Evolutionary conservation across 2,797 vertebrate genomes (phyloP).

Genomic region (Smutsia gigantea): DNA sequence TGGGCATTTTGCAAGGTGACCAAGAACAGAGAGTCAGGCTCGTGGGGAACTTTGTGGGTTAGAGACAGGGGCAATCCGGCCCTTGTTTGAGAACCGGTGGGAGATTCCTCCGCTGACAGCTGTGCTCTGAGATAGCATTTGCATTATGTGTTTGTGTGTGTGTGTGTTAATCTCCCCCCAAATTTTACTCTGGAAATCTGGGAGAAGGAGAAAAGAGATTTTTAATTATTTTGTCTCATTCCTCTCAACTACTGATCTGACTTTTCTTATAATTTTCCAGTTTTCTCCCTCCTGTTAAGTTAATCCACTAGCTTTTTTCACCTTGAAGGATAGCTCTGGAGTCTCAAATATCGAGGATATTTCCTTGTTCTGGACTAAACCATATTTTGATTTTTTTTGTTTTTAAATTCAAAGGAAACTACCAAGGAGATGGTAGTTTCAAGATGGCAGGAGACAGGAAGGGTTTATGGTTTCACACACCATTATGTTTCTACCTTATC

Average conservation of each 20-base stretch:
- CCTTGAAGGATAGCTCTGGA: not conserved
- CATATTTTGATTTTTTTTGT: not conserved
- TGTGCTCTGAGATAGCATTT: not conserved
- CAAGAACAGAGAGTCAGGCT: not conserved
- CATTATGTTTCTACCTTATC: not conserved
- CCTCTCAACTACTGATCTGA: not conserved
- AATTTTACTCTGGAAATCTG: not conserved
- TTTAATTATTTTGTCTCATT: not conserved
- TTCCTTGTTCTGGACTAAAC: not conserved
- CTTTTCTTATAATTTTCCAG: not conserved
- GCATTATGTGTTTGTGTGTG: not conserved
- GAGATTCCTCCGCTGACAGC: not conserved
- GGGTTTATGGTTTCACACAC: not conserved
- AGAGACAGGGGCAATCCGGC: not conserved
- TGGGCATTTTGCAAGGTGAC: not conserved
- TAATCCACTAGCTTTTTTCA: accelerated
- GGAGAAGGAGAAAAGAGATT: not conserved
- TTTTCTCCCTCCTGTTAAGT: not conserved
- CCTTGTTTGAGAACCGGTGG: too few species aligned
- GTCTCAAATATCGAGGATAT: not conserved
- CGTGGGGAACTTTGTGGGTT: too few species aligned
- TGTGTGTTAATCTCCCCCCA: not conserved
- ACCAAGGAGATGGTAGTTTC: not conserved
- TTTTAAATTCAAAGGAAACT: not conserved
- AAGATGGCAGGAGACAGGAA: not conserved